Evolutionary conservation across 2,888 invertebrate species (phyloP).

Genomic region (Caenorhabditis doughertyi): DNA sequence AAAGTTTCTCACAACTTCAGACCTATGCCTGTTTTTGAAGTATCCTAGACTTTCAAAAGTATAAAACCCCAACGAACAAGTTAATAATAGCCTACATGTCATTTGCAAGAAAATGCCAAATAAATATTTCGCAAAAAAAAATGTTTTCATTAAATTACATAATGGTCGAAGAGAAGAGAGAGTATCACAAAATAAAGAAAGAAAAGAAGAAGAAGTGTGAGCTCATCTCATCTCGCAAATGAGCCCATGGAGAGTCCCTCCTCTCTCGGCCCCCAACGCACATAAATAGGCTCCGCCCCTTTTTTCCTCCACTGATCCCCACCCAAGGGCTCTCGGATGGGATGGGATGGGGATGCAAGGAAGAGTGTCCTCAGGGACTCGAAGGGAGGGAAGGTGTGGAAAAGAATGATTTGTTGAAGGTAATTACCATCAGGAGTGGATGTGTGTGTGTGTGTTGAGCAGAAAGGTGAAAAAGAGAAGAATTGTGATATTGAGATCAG

Average conservation of each 20-base stretch:
- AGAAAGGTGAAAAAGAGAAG: not conserved
- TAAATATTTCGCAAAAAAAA: not conserved
- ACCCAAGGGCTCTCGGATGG: no score
- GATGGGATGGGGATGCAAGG: no score
- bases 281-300: slow-evolving; percentile 43
- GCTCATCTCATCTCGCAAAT: slow-evolving; percentile 64
- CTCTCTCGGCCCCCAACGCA: slow-evolving; percentile 17
- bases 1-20: no score
- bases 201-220: not conserved
- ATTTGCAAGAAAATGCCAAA: slow-evolving; percentile 1
- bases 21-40: no score
- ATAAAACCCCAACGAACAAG: no score
- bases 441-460: not conserved
- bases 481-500: not conserved
- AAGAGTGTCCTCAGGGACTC: no score
- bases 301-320: no score
- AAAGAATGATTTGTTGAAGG: slow-evolving; percentile 53
- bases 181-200: not conserved
- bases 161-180: no score
- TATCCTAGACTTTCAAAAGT: not conserved
- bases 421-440: no score
- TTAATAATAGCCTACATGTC: not conserved
- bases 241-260: slow-evolving; percentile 47
- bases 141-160: slow-evolving; percentile 22
- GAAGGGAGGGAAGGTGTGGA: slow-evolving; percentile 35